phyloP scores from a whole-genome alignment of 2,888 invertebrate species.

The Aphodius granarius region DNA sequence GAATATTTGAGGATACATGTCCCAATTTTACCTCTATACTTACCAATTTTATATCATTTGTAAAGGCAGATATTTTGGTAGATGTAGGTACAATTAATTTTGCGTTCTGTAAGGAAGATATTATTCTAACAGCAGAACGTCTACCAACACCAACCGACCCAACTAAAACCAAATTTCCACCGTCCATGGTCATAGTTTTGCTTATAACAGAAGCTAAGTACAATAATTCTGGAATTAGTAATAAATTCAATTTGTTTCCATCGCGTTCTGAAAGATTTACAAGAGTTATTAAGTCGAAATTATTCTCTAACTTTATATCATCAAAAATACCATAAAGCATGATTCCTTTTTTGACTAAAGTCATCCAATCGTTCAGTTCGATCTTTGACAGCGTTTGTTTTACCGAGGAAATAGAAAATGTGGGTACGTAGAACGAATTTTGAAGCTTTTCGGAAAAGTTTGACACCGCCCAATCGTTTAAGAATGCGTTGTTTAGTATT shows the following conservation, averaged over 20 bases:
- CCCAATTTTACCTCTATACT: conserved; percentile 33
- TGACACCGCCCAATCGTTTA: conserved; percentile 47
- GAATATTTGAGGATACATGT: conserved; percentile 20
- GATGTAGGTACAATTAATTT: conserved; percentile 54
- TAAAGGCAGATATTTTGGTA: conserved; percentile 61
- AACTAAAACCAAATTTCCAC: conserved; percentile 69
- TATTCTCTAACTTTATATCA: neutral
- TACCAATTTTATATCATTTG: conserved; percentile 77
- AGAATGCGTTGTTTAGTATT: conserved; percentile 61
- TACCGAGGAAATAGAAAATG: conserved; percentile 32
- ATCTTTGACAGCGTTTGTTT: conserved; percentile 39
- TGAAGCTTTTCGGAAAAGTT: conserved; percentile 35
- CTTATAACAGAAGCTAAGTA: conserved; percentile 66
- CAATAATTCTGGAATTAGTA: conserved; percentile 69
- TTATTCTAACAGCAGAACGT: conserved; percentile 74
- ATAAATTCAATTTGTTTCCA: conserved; percentile 60
- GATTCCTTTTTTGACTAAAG: conserved; percentile 64
- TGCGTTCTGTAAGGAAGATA: conserved; percentile 72
- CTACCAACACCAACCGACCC: conserved; percentile 82
- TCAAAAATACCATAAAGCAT: conserved; percentile 61
- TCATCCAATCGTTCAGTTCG: conserved; percentile 64
- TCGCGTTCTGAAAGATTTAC: conserved; percentile 61
- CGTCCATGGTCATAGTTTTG: conserved; percentile 62
- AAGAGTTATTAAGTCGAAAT: conserved; percentile 2
- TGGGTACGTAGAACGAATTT: conserved; percentile 44